Conservation (phyloP, 2,113 vertebrate species). For the Sisor rabdophorus region DNA sequence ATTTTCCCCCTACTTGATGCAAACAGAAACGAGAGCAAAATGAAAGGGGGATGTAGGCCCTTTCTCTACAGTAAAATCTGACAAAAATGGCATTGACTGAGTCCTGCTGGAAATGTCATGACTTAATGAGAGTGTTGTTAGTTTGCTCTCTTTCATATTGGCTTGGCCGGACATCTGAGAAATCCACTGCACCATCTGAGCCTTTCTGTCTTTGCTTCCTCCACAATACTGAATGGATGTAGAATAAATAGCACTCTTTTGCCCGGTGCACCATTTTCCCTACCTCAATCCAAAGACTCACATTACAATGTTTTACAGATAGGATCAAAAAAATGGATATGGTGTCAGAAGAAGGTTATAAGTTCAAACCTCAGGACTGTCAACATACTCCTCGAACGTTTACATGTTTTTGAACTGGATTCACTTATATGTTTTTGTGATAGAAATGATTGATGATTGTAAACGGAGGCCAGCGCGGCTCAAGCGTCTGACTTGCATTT, state of each 20-base stretch:
- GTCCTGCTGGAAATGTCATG: constrained; percentile 45
- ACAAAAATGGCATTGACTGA: constrained; percentile 53
- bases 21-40: constrained; percentile 1
- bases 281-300: constrained; percentile 2
- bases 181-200: constrained; percentile 35
- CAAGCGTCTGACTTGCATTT: not conserved
- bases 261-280: not conserved
- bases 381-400: not conserved
- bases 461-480: too few species aligned
- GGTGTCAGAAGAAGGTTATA: not conserved
- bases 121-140: constrained; percentile 48
- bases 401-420: not conserved
- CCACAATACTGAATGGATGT: constrained; percentile 28
- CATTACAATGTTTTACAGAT: constrained; percentile 63
- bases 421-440: not conserved
- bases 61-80: constrained; percentile 32
- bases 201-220: constrained; percentile 17
- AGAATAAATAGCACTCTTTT: constrained; percentile 32
- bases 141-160: constrained; percentile 51
- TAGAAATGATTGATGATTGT: not conserved
- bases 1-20: not conserved
- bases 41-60: constrained; percentile 6
- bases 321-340: constrained; percentile 60
- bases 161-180: constrained; percentile 53
- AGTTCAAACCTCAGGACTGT: constrained; percentile 4